A percentile compares a stretch with the other conserved stretches of the same genome.
Evolutionary conservation across 2,888 invertebrate genomes (phyloP).

Genomic region (Melieria picta): DNA sequence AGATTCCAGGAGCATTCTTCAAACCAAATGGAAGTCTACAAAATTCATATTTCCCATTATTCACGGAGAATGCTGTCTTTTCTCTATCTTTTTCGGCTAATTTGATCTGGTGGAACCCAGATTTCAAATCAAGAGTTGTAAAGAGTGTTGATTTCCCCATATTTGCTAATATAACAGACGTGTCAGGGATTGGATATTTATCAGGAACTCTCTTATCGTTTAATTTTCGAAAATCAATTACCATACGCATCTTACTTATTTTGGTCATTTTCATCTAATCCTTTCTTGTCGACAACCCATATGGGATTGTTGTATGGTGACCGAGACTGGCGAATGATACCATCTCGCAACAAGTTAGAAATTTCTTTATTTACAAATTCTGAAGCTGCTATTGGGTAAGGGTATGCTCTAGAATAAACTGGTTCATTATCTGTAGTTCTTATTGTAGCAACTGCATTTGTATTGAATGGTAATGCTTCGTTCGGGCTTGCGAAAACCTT

Average conservation of each 20-base stretch:
- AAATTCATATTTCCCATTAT: slow-evolving; percentile 37
- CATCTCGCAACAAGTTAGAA: background rate
- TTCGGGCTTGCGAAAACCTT: slow-evolving; percentile 27
- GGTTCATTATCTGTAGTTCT: slow-evolving; percentile 16
- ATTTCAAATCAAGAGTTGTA: no score
- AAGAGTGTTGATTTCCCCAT: no score
- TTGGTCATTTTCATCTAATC: slow-evolving; percentile 14
- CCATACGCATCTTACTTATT: slow-evolving; percentile 23
- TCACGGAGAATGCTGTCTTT: slow-evolving; percentile 24
- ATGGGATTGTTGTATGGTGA: background rate
- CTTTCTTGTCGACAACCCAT: slow-evolving; percentile 3
- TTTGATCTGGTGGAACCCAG: no score
- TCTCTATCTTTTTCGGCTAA: slow-evolving; percentile 22
- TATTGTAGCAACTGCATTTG: slow-evolving; percentile 22
- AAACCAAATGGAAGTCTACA: slow-evolving; percentile 15
- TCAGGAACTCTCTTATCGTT: slow-evolving; percentile 16
- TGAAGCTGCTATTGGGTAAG: slow-evolving; percentile 11
- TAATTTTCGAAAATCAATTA: slow-evolving; percentile 30
- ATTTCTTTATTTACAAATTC: slow-evolving; percentile 15
- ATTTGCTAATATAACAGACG: no score
- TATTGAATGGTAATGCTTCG: slow-evolving; percentile 23
- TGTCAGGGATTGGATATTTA: no score
- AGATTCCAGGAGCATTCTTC: slow-evolving; percentile 30
- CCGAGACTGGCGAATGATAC: slow-evolving; percentile 15
- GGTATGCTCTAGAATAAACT: background rate